Percentiles rank a stretch among this genome's conserved stretches.
These are phyloP conservation scores for Andrena trimmerana DNA, from an alignment of 2,888 invertebrate genomes.

Conservation along the genomic window DNA sequence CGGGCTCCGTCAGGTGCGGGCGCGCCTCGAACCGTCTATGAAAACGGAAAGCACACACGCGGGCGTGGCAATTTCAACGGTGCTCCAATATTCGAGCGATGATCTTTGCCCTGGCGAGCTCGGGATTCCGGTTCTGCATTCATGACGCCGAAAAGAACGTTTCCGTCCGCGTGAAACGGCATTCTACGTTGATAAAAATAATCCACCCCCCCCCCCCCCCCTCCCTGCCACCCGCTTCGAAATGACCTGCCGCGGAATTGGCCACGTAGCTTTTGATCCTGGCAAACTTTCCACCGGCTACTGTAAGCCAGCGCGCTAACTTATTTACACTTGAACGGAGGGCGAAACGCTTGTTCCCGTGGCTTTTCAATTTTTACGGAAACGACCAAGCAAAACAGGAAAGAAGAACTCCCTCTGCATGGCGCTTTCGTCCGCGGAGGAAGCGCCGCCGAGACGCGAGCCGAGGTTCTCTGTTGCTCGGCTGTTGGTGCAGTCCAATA, in stretches of 20 bases:
- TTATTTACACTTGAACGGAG: conserved; percentile 5
- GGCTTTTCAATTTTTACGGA: conserved; percentile 25
- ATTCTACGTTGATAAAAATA: conserved; percentile 48
- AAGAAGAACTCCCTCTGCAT: background rate
- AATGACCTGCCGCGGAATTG: conserved; percentile 41
- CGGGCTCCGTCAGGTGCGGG: conserved; percentile 16
- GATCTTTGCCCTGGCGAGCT: conserved; percentile 28
- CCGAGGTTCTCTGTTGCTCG: background rate
- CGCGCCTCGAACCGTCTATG: conserved; percentile 16
- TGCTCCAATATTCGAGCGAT: conserved; percentile 47
- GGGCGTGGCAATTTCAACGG: conserved; percentile 32
- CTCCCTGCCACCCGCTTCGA: background rate
- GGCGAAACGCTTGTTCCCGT: background rate
- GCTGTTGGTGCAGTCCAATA: background rate
- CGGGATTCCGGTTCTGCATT: conserved; percentile 21
- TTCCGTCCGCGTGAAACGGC: conserved; percentile 3
- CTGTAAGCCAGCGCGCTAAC: background rate
- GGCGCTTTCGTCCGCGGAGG: background rate
- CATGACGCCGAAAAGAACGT: conserved; percentile 40
- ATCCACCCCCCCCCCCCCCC: background rate
- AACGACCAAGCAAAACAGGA: conserved; percentile 25
- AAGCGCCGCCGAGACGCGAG: background rate
- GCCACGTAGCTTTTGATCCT: background rate
- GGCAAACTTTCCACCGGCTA: background rate
- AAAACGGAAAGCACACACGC: conserved; percentile 12